A percentile compares a stretch with the other conserved stretches of the same genome.
Conservation (phyloP, 2,113 vertebrate species). For the Spea bombifrons region DNA sequence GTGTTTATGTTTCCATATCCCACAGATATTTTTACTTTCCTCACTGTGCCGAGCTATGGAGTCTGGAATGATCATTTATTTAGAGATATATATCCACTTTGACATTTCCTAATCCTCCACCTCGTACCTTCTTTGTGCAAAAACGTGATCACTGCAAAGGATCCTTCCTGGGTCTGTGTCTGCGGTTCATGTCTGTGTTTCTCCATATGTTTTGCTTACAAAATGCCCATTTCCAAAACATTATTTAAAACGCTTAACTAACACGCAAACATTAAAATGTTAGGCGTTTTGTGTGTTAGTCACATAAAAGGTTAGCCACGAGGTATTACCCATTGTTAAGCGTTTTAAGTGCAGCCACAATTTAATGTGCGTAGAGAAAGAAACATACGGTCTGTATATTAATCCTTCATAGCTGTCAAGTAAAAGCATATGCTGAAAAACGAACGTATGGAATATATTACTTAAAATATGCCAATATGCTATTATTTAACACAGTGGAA, state of each 20-base stretch:
- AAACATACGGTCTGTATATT: slow-evolving; percentile 19
- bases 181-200: slow-evolving; percentile 10
- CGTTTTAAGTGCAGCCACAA: slow-evolving; percentile 7
- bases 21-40: no score
- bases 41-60: no score
- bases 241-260: slow-evolving; percentile 27
- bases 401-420: slow-evolving; percentile 31
- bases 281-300: slow-evolving; percentile 19
- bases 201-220: slow-evolving; percentile 28
- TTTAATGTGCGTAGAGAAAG: slow-evolving; percentile 6
- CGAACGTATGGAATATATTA: slow-evolving; percentile 45
- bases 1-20: no score
- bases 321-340: slow-evolving; percentile 8
- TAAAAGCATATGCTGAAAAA: slow-evolving; percentile 39
- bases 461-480: slow-evolving; percentile 17
- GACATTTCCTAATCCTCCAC: no score
- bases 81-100: no score
- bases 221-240: slow-evolving; percentile 23
- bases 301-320: slow-evolving; percentile 5
- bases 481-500: slow-evolving; percentile 34
- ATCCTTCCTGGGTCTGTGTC: not conserved
- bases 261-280: slow-evolving; percentile 19
- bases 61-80: no score
- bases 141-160: no score
- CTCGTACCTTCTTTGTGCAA: no score